Evolutionary conservation across 2,888 invertebrate genomes (phyloP).

Genomic region (Siphlonurus alternatus): DNA sequence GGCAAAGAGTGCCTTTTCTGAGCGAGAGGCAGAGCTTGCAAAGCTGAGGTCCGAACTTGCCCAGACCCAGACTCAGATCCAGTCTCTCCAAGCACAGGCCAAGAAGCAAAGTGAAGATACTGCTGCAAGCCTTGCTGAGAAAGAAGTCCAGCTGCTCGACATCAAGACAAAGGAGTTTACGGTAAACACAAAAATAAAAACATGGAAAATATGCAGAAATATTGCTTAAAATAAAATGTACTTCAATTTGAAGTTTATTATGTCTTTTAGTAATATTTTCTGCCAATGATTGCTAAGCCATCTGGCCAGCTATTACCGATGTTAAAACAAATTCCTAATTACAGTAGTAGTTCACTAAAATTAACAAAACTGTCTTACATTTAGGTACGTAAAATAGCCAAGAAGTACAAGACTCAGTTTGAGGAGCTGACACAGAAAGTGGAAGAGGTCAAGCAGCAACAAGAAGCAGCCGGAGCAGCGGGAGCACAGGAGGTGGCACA

Average conservation of each 20-base stretch:
- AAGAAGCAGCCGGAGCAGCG: conserved; percentile 28
- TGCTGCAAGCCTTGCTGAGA: neutral
- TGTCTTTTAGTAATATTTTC: too few relatives aligned
- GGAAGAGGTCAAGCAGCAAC: conserved; percentile 43
- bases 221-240: too few relatives aligned
- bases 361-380: too few relatives aligned
- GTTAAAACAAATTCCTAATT: too few relatives aligned
- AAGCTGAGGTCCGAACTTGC: neutral
- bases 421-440: conserved; percentile 53
- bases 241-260: too few relatives aligned
- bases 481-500: conserved; percentile 22
- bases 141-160: neutral
- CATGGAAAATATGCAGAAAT: too few relatives aligned
- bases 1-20: conserved; percentile 33
- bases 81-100: neutral
- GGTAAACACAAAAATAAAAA: neutral
- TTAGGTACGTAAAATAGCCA: conserved; percentile 62
- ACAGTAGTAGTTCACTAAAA: too few relatives aligned
- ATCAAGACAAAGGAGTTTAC: neutral
- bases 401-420: conserved; percentile 77
- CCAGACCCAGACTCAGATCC: neutral
- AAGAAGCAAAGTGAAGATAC: neutral
- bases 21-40: neutral
- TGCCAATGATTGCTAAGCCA: too few relatives aligned
- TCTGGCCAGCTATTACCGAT: too few relatives aligned